phyloP scores from a whole-genome alignment of 2,113 vertebrate species.

The Microtus pennsylvanicus region DNA sequence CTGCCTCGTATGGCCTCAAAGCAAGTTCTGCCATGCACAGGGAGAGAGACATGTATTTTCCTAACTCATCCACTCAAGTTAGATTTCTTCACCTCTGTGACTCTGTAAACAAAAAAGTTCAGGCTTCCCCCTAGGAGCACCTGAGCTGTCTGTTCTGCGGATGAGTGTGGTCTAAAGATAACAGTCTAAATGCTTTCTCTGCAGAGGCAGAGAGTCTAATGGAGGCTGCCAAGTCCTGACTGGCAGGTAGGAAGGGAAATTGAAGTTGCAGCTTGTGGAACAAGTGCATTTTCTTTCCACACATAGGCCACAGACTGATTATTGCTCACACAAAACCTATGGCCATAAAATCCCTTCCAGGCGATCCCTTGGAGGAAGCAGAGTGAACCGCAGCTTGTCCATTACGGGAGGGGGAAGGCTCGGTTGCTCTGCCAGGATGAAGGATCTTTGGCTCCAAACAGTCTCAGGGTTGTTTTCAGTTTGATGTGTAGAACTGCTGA shows the following conservation, averaged over 20 bases:
- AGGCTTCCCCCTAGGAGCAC: neutral
- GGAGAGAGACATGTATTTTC: neutral
- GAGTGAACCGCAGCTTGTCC: conserved; percentile 48
- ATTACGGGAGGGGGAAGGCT: conserved; percentile 31
- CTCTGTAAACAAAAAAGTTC: neutral
- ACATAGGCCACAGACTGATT: neutral
- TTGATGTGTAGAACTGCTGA: conserved; percentile 57
- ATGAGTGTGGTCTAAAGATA: conserved; percentile 1
- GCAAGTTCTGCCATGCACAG: neutral
- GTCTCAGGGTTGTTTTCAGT: conserved; percentile 7
- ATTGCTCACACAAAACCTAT: conserved; percentile 33
- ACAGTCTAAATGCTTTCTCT: conserved; percentile 43
- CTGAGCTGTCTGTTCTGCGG: neutral
- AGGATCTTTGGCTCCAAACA: conserved; percentile 61
- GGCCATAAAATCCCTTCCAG: conserved; percentile 56
- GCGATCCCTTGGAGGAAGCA: conserved; percentile 9
- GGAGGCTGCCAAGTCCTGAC: neutral
- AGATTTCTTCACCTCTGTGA: neutral
- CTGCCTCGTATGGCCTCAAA: neutral
- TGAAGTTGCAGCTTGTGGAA: neutral
- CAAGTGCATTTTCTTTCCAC: conserved; percentile 58
- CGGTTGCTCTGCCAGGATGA: neutral
- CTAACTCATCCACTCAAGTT: neutral
- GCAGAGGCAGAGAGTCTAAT: neutral
- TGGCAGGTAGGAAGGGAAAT: conserved; percentile 52